phyloP scores from a whole-genome alignment of 2,888 invertebrate genomes.

The Drosophila helvetica region DNA sequence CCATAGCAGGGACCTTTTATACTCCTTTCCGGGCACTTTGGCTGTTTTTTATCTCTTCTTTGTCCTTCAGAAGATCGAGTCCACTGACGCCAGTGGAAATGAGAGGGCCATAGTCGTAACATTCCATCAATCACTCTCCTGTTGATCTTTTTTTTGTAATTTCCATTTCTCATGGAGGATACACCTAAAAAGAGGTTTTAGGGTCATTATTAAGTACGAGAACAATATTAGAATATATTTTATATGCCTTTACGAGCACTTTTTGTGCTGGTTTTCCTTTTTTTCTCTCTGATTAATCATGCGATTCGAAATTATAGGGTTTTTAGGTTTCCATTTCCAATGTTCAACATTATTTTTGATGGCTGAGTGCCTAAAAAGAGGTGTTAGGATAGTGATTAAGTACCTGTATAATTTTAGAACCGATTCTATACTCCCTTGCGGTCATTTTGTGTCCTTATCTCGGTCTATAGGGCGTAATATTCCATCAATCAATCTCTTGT shows the following conservation, averaged over 20 bases:
- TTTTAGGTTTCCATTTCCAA: neutral
- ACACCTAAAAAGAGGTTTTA: neutral
- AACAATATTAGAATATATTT: neutral
- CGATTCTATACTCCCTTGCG: neutral
- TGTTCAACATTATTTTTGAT: neutral
- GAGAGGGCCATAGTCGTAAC: neutral
- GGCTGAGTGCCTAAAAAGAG: neutral
- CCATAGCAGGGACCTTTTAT: neutral
- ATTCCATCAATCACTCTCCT: no score
- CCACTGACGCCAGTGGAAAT: constrained; percentile 9
- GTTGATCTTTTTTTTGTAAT: no score
- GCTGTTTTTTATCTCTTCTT: neutral
- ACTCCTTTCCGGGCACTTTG: neutral
- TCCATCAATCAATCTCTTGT: neutral
- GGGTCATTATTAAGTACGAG: neutral
- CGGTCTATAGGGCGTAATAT: neutral
- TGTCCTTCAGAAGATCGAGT: neutral
- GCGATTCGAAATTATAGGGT: no score
- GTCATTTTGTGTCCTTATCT: neutral
- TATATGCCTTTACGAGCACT: neutral
- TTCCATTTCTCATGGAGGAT: no score
- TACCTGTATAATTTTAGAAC: neutral
- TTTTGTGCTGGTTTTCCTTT: neutral
- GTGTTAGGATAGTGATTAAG: neutral
- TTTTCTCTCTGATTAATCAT: neutral